phyloP scores from a whole-genome alignment of 2,113 vertebrate genomes.

The Cercocebus atys region DNA sequence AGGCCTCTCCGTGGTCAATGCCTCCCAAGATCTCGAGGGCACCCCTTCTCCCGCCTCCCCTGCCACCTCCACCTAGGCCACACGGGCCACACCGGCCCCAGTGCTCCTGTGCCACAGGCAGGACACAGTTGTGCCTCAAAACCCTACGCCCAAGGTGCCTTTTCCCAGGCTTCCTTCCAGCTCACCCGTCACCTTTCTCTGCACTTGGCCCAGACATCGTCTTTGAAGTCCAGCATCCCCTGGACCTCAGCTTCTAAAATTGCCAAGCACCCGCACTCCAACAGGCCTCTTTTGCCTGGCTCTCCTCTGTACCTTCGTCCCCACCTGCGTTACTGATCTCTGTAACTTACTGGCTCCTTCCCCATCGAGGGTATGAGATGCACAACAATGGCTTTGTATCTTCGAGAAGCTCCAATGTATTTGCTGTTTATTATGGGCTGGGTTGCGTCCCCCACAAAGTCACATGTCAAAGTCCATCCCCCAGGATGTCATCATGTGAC shows the following conservation, averaged over 20 bases:
- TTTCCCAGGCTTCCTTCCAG: no score
- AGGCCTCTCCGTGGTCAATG: rapidly evolving
- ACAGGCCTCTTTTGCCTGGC: rapidly evolving
- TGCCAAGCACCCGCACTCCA: rapidly evolving
- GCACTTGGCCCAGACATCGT: background rate
- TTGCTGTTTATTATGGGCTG: background rate
- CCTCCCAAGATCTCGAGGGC: rapidly evolving
- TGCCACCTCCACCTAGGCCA: background rate
- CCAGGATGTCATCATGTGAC: background rate
- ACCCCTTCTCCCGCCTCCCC: no score
- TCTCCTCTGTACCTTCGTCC: rapidly evolving
- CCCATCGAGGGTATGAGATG: rapidly evolving
- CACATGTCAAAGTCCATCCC: background rate
- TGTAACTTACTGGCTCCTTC: no score
- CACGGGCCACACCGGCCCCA: rapidly evolving
- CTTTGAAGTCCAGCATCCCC: background rate
- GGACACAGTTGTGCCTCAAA: background rate
- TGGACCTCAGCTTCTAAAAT: background rate
- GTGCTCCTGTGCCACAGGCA: rapidly evolving
- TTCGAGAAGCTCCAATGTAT: background rate
- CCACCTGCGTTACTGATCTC: background rate
- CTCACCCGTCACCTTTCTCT: background rate
- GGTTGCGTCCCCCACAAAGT: background rate
- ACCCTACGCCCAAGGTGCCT: rapidly evolving
- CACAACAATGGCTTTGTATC: no score